Percentiles rank a stretch among this genome's conserved stretches.
These are phyloP conservation scores for Lophius americanus DNA, from an alignment of 2,797 vertebrate species.

Conservation along the genomic window DNA sequence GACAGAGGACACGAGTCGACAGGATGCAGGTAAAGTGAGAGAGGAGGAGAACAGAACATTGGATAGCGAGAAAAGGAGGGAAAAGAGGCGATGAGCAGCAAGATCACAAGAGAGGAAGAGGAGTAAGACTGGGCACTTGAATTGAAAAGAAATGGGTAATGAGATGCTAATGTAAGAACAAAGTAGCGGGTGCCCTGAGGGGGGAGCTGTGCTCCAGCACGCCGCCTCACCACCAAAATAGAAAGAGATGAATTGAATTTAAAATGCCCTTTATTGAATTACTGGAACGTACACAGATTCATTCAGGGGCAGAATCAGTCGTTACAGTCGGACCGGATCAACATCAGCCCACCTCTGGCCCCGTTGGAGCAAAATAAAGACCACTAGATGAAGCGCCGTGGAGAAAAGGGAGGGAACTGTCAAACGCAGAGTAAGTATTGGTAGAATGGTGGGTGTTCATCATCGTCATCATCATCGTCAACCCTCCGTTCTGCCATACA, in stretches of 20 bases:
- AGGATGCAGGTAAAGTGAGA: constrained; percentile 18
- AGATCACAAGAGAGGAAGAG: constrained; percentile 45
- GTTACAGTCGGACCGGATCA: constrained; percentile 43
- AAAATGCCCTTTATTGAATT: constrained; percentile 55
- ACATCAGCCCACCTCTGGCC: constrained; percentile 28
- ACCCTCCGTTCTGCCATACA: constrained; percentile 2
- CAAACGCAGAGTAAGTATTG: neutral
- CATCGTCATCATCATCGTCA: neutral
- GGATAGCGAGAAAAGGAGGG: constrained; percentile 14
- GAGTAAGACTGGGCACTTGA: constrained; percentile 45
- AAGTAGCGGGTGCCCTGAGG: constrained; percentile 65
- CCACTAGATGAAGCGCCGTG: neutral
- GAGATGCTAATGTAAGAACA: constrained; percentile 78
- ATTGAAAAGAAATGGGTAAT: constrained; percentile 69
- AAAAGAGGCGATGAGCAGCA: constrained; percentile 28
- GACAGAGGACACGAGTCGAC: constrained; percentile 16
- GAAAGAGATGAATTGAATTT: constrained; percentile 32
- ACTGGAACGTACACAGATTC: constrained; percentile 40
- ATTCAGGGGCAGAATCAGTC: constrained; percentile 39
- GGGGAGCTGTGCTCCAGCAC: constrained; percentile 61
- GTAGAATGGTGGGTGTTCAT: neutral
- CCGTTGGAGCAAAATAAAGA: constrained; percentile 24
- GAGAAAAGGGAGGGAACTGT: constrained; percentile 12
- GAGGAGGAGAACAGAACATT: constrained; percentile 20
- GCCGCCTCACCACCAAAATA: constrained; percentile 44